Percentiles rank a stretch among this genome's conserved stretches.
phyloP scores from a whole-genome alignment of 2,888 invertebrate species.

The Imbricaverruca yamaguchii region DNA sequence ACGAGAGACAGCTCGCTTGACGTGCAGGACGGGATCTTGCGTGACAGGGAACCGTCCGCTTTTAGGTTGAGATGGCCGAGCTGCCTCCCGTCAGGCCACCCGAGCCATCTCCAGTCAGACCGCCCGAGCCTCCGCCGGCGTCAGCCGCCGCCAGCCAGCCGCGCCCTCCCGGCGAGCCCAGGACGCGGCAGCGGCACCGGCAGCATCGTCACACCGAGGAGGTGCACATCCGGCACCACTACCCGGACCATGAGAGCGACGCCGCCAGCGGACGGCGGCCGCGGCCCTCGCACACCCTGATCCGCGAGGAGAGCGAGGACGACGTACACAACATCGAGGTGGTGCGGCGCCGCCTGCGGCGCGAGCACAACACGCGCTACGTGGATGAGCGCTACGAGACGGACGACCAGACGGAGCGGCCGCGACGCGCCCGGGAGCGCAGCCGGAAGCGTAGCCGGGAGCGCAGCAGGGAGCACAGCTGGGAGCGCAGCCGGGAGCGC shows the following conservation, averaged over 20 bases:
- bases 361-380: not conserved
- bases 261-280: not conserved
- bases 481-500: not conserved
- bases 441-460: not conserved
- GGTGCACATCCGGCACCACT: not conserved
- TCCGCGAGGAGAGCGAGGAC: conserved; percentile 10
- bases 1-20: no score
- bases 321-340: conserved; percentile 3
- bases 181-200: not conserved
- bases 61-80: conserved; percentile 5
- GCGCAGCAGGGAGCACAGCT: not conserved
- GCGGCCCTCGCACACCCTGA: not conserved
- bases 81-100: not conserved
- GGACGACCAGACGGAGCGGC: not conserved
- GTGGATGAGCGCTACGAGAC: not conserved
- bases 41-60: no score
- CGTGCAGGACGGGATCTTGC: no score
- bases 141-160: not conserved
- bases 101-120: not conserved
- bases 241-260: not conserved
- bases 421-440: not conserved
- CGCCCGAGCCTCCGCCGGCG: not conserved
- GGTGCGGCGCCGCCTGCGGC: not conserved
- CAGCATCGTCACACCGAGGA: not conserved
- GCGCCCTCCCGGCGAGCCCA: not conserved